Evolutionary conservation across 1,140 invertebrate genomes (phyloP).

Genomic region (Drosophila setifemur): DNA sequence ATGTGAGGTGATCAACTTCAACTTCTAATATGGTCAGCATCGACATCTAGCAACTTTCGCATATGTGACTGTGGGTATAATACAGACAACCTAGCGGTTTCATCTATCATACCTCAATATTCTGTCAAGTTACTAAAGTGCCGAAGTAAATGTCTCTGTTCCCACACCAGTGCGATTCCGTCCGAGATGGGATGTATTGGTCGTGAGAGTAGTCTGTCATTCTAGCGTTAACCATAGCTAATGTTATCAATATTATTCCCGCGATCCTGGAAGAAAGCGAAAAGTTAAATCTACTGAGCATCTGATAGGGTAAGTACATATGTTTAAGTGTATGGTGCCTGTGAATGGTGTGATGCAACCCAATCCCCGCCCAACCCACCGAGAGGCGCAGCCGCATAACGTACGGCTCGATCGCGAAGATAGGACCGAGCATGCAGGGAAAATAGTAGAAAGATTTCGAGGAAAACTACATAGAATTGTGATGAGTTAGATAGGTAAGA

Average conservation of each 20-base stretch:
- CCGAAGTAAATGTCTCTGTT: slow-evolving; percentile 1
- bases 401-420: no score
- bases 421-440: no score
- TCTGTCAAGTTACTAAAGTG: slow-evolving; percentile 19
- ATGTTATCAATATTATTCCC: background rate
- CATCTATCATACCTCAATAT: slow-evolving; percentile 15
- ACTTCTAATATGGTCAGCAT: background rate
- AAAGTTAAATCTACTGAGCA: no score
- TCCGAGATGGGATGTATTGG: slow-evolving; percentile 9
- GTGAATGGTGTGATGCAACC: no score
- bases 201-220: slow-evolving; percentile 12
- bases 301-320: no score
- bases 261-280: background rate
- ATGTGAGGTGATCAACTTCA: no score
- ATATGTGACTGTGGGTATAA: slow-evolving; percentile 27
- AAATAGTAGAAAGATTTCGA: no score
- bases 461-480: no score
- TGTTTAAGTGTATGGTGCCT: no score
- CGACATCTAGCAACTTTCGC: slow-evolving; percentile 9
- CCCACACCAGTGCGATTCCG: background rate
- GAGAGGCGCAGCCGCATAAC: no score
- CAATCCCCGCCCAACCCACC: no score
- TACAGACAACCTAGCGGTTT: slow-evolving; percentile 4
- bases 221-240: slow-evolving; percentile 1
- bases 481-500: no score